Evolutionary conservation across 2,888 invertebrate genomes (phyloP).

Genomic region (Rhyacophila evoluta): DNA sequence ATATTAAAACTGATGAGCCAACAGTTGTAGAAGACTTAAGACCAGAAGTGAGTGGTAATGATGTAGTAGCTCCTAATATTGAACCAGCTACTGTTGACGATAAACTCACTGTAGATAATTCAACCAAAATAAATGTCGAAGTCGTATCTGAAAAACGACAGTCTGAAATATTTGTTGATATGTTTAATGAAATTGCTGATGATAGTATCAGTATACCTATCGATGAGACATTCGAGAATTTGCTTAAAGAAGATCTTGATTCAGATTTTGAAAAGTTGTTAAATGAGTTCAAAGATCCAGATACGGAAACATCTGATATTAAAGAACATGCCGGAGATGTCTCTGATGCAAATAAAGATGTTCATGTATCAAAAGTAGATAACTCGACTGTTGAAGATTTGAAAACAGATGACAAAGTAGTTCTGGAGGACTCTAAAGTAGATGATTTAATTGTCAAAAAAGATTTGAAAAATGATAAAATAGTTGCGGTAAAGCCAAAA

Average conservation of each 20-base stretch:
- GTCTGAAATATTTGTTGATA: not conserved
- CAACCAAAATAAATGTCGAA: not conserved
- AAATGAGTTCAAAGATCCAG: not conserved
- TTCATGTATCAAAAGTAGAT: not conserved
- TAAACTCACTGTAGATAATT: not conserved
- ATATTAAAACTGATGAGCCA: too few species aligned
- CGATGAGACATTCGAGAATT: not conserved
- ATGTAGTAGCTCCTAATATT: not conserved
- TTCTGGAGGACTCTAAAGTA: not conserved
- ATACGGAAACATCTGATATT: not conserved
- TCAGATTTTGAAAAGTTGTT: not conserved
- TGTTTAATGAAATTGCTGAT: not conserved
- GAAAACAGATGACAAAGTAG: not conserved
- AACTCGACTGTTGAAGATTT: not conserved
- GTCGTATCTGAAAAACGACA: not conserved
- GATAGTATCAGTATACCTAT: not conserved
- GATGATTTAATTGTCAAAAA: not conserved
- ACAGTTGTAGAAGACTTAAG: too few species aligned
- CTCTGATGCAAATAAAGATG: not conserved
- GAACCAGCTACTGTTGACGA: not conserved
- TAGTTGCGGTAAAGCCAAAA: not conserved
- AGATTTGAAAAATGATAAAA: too few species aligned
- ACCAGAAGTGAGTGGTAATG: too few species aligned
- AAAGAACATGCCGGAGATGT: not conserved
- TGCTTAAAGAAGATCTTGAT: not conserved